Base-by-base conservation (phyloP, 1,140 invertebrate species). In the Drosophila sucinea region DNA sequence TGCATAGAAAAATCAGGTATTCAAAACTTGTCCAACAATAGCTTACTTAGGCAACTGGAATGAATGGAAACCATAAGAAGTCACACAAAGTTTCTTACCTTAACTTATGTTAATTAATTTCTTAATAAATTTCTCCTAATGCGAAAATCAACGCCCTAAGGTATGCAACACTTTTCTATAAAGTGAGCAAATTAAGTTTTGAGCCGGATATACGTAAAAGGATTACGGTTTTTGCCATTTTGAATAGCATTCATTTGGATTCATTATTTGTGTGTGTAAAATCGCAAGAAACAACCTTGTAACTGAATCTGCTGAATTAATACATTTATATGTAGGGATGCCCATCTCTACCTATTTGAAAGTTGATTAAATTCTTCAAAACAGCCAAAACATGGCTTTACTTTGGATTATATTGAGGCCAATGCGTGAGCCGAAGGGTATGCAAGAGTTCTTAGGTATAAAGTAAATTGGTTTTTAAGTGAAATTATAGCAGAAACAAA, bases 61-160 rank as follows among this genome's bases (percentile, higher is more conserved):
- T 58, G 56, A 38, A 58, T 58, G 56, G 17, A 58, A 58, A 35
- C 56, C 56, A 58, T 58, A 58, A 58, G 56, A 58, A 58, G 56
- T 58, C 32, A 38, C 33, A 58, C 35, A 38, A 38, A 38, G 5
- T 8, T 35, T 1, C 6, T 3, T 11, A 38, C 1, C 8, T 38
- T 11, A 38, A 35, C 33, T 7, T 11, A 38, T 47, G 17, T 5
- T 47, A 2, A 6, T 4, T 25, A 47, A 47, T 47, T 23, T 47
- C 44, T 23, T 25, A 25, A 47, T 23, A 47, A 47, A 47, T 23
- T 25, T n/a, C n/a, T 44, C 17, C 10, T n/a, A 41, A 8, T 17
- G n/a, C 6, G 23, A 0, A 1, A 47, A 47, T 23, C 10, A 25
- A 7, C 23, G 41, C 44, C 44, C 44, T 5, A 7, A 47, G 23